phyloP scores from a whole-genome alignment of 1,140 invertebrate genomes.

The Drosophila aff. region DNA sequence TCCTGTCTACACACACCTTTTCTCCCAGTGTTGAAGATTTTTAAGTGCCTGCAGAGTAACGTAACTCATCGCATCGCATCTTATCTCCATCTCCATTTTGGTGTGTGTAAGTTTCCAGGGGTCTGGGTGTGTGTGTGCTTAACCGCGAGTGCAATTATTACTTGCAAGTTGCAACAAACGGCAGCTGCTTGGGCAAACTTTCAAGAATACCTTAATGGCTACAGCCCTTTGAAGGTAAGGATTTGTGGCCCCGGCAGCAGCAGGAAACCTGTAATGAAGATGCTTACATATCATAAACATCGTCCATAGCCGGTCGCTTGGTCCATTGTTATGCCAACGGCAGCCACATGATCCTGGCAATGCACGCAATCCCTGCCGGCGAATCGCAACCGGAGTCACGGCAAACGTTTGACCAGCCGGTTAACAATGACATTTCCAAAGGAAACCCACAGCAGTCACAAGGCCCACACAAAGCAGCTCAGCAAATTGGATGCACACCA shows the following conservation, averaged over 20 bases:
- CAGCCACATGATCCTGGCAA: constrained; percentile 18
- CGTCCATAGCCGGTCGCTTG: neutral
- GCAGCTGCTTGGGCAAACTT: constrained; percentile 43
- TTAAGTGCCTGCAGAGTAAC: constrained; percentile 58
- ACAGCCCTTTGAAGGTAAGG: constrained; percentile 24
- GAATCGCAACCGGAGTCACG: constrained; percentile 8
- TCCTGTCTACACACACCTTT: neutral
- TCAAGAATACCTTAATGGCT: constrained; percentile 29
- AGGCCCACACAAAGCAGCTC: constrained; percentile 28
- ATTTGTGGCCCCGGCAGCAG: constrained; percentile 17
- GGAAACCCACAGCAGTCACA: constrained; percentile 28
- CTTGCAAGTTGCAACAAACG: constrained; percentile 70
- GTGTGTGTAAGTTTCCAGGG: neutral
- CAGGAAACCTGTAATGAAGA: constrained; percentile 43
- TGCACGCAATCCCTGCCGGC: neutral
- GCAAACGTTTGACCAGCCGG: constrained; percentile 43
- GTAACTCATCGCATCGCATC: constrained; percentile 28
- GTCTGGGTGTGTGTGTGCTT: constrained; percentile 27
- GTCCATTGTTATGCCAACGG: constrained; percentile 34
- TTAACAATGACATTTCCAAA: constrained; percentile 39
- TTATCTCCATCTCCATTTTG: constrained; percentile 9
- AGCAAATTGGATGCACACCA: constrained; percentile 9
- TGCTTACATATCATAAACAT: constrained; percentile 49
- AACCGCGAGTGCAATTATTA: constrained; percentile 71
- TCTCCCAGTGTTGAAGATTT: constrained; percentile 15